Base-by-base conservation (phyloP, 1,140 invertebrate genomes). In the Archivesica marissinica region DNA sequence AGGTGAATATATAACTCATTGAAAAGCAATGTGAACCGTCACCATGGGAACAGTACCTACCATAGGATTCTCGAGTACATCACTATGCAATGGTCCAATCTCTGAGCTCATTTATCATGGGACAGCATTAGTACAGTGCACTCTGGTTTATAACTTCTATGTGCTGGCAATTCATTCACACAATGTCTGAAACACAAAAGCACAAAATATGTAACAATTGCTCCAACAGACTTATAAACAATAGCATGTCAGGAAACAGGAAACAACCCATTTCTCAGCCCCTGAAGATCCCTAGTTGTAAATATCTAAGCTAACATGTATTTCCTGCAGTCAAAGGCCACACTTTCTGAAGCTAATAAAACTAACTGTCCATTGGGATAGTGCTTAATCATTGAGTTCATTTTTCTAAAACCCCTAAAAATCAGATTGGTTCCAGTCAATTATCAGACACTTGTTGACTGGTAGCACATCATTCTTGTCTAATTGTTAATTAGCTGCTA, bases 371-470 rank as follows among this genome's bases (percentile, higher is more conserved):
- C 33, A 33, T 59, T 52, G 50, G 28, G 47, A 15, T 20, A 59
- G 25, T n/a, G 2, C 33, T 76, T 39, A 56, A 76, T 76, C 54
- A 59, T 15, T n/a, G 20, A 35, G 74, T 38, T 52, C 33, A 76
- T 76, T 76, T 56, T 30, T 39, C 74, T 76, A 0, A 56, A 4
- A 13, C 1, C 44, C 30, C 4, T 76, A 35, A 59, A 76, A 59
- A 59, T 76, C 33, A 76, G 52, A 76, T 76, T 56, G 50, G 74
- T 56, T 76, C 33, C 33, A 56, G 68, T 76, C 47, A 76, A 59
- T 76, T 76, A 76, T 17, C 74, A 59, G 47, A 3, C 20, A 59
- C 50, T 76, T 76, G 74, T 59, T 56, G 74, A 76, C 50, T 76
- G 50, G 74, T 56, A 56, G 44, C 54, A 59, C 3, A 39, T 25